Conservation (phyloP, 2,888 invertebrate genomes). For the Drosophila neonasuta region DNA sequence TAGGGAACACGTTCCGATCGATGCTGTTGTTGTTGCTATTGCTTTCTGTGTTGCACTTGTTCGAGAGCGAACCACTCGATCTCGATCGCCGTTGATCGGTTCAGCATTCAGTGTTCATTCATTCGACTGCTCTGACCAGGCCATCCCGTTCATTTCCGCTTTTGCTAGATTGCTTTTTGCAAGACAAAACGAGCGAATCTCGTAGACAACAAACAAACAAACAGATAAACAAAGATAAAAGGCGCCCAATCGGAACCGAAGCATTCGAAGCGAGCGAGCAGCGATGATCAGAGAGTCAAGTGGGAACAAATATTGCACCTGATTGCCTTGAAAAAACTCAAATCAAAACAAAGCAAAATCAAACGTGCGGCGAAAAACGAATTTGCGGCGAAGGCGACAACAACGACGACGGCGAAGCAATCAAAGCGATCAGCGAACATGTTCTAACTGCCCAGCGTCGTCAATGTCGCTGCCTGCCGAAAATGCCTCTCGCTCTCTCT, state of each 20-base stretch:
- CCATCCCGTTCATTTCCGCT: slow-evolving; percentile 71
- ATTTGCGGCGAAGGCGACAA: slow-evolving; percentile 44
- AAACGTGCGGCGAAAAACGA: slow-evolving; percentile 56
- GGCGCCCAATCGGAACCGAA: slow-evolving; percentile 72
- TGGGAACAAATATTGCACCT: slow-evolving; percentile 67
- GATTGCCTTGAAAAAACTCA: slow-evolving; percentile 74
- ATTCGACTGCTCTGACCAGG: slow-evolving; percentile 9
- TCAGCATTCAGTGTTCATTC: neutral
- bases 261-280: slow-evolving; percentile 7
- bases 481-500: slow-evolving; percentile 32
- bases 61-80: slow-evolving; percentile 61
- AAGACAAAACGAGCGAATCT: slow-evolving; percentile 32
- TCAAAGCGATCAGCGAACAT: slow-evolving; percentile 68
- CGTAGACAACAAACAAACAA: slow-evolving; percentile 18
- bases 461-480: slow-evolving; percentile 36
- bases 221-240: slow-evolving; percentile 50
- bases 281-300: slow-evolving; percentile 38
- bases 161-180: slow-evolving; percentile 55
- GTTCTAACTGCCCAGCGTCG: slow-evolving; percentile 61
- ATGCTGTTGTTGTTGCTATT: slow-evolving; percentile 3
- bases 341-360: slow-evolving; percentile 68
- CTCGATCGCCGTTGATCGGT: slow-evolving; percentile 31
- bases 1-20: slow-evolving; percentile 56
- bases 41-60: slow-evolving; percentile 56
- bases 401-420: slow-evolving; percentile 44